phyloP scores from a whole-genome alignment of 2,888 invertebrate genomes.

The Melanophora roralis region DNA sequence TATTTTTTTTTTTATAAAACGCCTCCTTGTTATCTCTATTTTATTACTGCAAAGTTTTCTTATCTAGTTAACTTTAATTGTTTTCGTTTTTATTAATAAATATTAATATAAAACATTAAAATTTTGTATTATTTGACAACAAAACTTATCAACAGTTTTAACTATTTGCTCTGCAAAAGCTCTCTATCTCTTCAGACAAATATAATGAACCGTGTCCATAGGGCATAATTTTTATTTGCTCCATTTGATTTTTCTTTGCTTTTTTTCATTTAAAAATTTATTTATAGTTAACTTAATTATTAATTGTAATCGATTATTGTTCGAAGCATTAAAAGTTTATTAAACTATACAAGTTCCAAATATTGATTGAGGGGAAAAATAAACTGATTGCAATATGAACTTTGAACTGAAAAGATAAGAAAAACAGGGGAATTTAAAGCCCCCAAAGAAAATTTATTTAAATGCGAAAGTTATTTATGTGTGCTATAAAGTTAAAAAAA shows the following conservation, averaged over 20 bases:
- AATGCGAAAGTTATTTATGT: too few relatives aligned
- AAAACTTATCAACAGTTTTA: not conserved
- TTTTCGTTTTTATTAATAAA: not conserved
- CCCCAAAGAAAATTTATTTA: too few relatives aligned
- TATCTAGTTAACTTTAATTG: not conserved
- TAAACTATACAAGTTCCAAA: not conserved
- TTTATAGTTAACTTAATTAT: conserved; percentile 20
- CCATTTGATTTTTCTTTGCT: not conserved
- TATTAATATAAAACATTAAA: too few relatives aligned
- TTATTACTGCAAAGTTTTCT: not conserved
- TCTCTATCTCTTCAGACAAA: not conserved
- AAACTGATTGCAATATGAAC: conserved; percentile 1
- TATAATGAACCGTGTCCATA: not conserved
- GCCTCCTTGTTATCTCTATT: too few relatives aligned
- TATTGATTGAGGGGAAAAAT: not conserved
- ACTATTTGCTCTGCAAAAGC: not conserved
- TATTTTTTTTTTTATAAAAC: not conserved
- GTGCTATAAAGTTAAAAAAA: too few relatives aligned
- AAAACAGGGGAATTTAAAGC: too few relatives aligned
- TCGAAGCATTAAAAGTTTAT: conserved; percentile 23
- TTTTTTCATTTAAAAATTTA: not conserved
- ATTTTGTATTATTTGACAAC: too few relatives aligned
- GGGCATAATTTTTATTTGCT: not conserved
- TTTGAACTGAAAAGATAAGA: conserved; percentile 10
- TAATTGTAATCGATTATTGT: not conserved